phyloP scores from a whole-genome alignment of 2,113 vertebrate species.

The Thamnophis sirtalis region DNA sequence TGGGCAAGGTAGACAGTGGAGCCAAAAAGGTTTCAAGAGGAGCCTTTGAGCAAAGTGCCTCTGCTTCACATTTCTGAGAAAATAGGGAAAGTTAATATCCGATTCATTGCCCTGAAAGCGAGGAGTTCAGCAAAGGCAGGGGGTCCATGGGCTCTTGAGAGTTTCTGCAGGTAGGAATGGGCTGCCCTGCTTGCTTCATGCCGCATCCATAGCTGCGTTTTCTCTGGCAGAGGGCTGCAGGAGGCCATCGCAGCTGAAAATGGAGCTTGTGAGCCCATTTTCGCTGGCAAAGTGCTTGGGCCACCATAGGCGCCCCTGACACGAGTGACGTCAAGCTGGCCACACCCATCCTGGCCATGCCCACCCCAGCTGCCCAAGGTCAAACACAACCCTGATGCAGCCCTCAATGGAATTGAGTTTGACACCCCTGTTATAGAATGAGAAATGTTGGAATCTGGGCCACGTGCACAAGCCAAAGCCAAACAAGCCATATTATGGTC shows the following conservation, averaged over 20 bases:
- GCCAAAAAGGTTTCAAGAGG: slow-evolving; percentile 10
- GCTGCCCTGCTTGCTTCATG: not conserved
- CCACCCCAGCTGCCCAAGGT: too few species aligned
- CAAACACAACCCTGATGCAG: too few species aligned
- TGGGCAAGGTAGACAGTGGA: not conserved
- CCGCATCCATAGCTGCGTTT: not conserved
- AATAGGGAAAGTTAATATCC: too few species aligned
- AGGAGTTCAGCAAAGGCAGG: not conserved
- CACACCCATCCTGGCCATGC: too few species aligned
- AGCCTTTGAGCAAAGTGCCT: slow-evolving; percentile 4
- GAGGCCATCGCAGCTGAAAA: too few species aligned
- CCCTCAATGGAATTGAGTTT: too few species aligned
- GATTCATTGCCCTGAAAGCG: not conserved
- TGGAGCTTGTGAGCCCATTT: too few species aligned
- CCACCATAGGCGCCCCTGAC: too few species aligned
- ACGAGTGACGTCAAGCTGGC: too few species aligned
- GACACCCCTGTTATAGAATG: not conserved
- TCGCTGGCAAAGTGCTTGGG: too few species aligned
- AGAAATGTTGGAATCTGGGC: too few species aligned
- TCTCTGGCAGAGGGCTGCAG: too few species aligned
- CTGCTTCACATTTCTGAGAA: slow-evolving; percentile 34
- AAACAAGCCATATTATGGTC: not conserved
- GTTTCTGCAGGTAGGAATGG: not conserved
- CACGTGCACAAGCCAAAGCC: not conserved
- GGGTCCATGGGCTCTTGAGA: not conserved